phyloP scores from a whole-genome alignment of 1,140 invertebrate genomes.

The Arctopsyche grandis region DNA sequence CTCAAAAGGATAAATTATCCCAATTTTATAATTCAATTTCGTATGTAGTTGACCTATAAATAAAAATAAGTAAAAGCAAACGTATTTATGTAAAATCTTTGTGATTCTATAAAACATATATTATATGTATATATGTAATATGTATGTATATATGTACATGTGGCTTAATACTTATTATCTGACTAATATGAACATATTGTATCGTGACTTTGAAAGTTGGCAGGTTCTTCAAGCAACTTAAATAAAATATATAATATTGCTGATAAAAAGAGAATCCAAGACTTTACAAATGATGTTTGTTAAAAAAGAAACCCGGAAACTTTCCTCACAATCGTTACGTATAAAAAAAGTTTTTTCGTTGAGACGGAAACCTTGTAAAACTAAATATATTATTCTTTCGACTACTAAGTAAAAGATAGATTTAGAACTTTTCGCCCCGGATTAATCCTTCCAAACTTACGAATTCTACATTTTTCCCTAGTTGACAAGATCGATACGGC shows the following conservation, averaged over 20 bases:
- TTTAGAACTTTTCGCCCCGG: neutral
- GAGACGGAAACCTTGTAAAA: neutral
- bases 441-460: constrained; percentile 1
- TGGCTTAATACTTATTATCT: neutral
- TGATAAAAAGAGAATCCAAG: too few relatives aligned
- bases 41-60: too few relatives aligned
- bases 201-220: too few relatives aligned
- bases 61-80: too few relatives aligned
- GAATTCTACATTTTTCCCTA: neutral
- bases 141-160: too few relatives aligned
- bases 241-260: neutral
- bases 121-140: too few relatives aligned
- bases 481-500: neutral
- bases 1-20: too few relatives aligned
- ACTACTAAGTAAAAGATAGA: constrained; percentile 4
- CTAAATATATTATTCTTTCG: neutral
- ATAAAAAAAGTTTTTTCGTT: neutral
- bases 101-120: too few relatives aligned
- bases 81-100: too few relatives aligned
- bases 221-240: too few relatives aligned
- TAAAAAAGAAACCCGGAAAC: neutral
- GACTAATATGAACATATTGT: neutral
- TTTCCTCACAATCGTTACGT: neutral
- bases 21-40: too few relatives aligned
- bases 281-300: too few relatives aligned